Conservation (phyloP, 2,888 invertebrate species). For the Dorcus hopei region DNA sequence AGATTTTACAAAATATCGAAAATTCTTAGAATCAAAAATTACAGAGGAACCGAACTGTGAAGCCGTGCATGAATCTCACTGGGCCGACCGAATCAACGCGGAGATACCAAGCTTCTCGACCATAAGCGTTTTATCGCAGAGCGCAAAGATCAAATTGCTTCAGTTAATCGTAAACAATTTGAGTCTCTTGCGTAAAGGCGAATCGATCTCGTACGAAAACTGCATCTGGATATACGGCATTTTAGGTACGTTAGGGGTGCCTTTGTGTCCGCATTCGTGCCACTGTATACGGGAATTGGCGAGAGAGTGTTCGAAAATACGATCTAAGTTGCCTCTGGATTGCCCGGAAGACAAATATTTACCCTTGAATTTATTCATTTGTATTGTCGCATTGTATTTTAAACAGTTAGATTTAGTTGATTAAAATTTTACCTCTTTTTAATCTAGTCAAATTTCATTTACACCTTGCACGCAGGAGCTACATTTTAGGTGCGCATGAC, state of each 20-base stretch:
- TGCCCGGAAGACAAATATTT: slow-evolving; percentile 47
- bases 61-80: slow-evolving; percentile 22
- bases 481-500: no score
- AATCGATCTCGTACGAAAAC: slow-evolving; percentile 49
- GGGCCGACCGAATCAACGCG: slow-evolving; percentile 23
- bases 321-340: slow-evolving; percentile 39
- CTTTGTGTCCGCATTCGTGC: slow-evolving; percentile 60
- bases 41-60: slow-evolving; percentile 20
- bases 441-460: no score
- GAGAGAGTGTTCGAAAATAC: slow-evolving; percentile 51
- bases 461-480: no score
- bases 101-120: slow-evolving; percentile 33
- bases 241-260: slow-evolving; percentile 58
- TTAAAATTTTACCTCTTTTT: slow-evolving; percentile 6
- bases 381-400: slow-evolving; percentile 71
- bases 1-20: slow-evolving; percentile 62
- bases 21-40: slow-evolving; percentile 29
- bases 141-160: slow-evolving; percentile 35
- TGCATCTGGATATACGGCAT: slow-evolving; percentile 64
- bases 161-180: slow-evolving; percentile 33
- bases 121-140: slow-evolving; percentile 31
- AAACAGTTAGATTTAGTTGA: slow-evolving; percentile 73
- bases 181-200: slow-evolving; percentile 26
- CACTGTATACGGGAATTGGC: slow-evolving; percentile 57
- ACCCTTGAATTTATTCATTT: slow-evolving; percentile 70